Evolutionary conservation across 2,797 vertebrate species (phyloP).

Genomic region (Lateolabrax maculatus): DNA sequence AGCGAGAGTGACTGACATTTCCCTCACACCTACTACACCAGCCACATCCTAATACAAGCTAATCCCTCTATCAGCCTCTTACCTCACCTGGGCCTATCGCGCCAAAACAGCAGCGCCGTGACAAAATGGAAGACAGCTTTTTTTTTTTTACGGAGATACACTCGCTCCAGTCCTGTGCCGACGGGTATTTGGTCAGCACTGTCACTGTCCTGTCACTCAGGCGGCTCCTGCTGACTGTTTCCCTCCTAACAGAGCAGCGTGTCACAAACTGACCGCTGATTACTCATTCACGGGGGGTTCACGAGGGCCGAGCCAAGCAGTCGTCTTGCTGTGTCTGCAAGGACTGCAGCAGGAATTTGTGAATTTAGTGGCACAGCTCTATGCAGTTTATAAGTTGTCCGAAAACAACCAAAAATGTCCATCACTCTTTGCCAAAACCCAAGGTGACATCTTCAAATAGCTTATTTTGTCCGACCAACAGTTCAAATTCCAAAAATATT

Average conservation of each 20-base stretch:
- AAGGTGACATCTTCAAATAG: background rate
- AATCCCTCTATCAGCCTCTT: conserved; percentile 73
- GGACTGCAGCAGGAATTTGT: conserved; percentile 9
- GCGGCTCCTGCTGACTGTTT: conserved; percentile 56
- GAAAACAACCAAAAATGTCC: background rate
- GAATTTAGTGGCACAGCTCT: conserved; percentile 32
- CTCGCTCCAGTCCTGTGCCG: conserved; percentile 31
- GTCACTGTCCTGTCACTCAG: conserved; percentile 46
- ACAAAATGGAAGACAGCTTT: conserved; percentile 68
- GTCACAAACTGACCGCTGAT: conserved; percentile 39
- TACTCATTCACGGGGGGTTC: conserved; percentile 44
- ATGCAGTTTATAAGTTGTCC: background rate
- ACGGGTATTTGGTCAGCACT: conserved; percentile 45
- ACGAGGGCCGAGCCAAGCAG: conserved; percentile 22
- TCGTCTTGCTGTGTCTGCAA: conserved; percentile 1
- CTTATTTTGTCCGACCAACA: background rate
- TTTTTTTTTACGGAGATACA: conserved; percentile 36
- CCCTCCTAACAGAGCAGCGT: conserved; percentile 37
- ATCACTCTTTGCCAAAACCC: background rate
- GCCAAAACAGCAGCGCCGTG: conserved; percentile 19
- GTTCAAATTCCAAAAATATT: no score
- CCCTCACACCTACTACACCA: conserved; percentile 54
- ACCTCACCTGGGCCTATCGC: conserved; percentile 64
- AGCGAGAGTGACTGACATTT: conserved; percentile 45
- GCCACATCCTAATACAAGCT: conserved; percentile 68